phyloP scores from a whole-genome alignment of 2,797 vertebrate species.

The Cynopterus sphinx region DNA sequence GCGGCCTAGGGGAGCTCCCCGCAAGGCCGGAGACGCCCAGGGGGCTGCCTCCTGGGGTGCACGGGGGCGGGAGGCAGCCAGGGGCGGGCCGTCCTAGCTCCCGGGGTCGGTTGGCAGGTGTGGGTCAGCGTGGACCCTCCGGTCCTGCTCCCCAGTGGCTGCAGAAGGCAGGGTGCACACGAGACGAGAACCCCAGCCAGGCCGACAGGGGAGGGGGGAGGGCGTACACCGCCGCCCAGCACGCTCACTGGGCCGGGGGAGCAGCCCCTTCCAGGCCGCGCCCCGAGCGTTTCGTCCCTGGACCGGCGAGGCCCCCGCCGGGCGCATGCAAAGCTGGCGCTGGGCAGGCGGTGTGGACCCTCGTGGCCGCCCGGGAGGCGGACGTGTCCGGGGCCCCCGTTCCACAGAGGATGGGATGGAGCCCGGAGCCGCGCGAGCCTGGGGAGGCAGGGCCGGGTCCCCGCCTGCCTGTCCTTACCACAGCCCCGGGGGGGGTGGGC shows the following conservation, averaged over 20 bases:
- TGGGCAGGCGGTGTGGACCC: neutral
- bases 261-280: neutral
- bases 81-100: neutral
- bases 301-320: neutral
- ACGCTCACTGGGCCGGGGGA: neutral
- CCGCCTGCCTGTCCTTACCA: no score
- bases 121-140: neutral
- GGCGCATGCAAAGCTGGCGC: neutral
- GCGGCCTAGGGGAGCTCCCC: neutral
- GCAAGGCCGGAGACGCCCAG: neutral
- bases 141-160: neutral
- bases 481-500: no score
- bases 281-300: neutral
- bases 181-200: neutral
- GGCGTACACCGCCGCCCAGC: no score
- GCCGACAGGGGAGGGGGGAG: neutral
- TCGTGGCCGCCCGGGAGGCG: neutral
- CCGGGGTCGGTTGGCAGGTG: neutral
- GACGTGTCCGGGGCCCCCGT: neutral
- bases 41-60: neutral
- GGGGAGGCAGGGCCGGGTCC: no score
- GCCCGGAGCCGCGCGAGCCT: neutral
- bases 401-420: neutral
- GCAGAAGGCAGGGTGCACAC: neutral
- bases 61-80: fast-evolving